Conservation (phyloP, 2,888 invertebrate genomes). For the Crossocerus cetratus region DNA sequence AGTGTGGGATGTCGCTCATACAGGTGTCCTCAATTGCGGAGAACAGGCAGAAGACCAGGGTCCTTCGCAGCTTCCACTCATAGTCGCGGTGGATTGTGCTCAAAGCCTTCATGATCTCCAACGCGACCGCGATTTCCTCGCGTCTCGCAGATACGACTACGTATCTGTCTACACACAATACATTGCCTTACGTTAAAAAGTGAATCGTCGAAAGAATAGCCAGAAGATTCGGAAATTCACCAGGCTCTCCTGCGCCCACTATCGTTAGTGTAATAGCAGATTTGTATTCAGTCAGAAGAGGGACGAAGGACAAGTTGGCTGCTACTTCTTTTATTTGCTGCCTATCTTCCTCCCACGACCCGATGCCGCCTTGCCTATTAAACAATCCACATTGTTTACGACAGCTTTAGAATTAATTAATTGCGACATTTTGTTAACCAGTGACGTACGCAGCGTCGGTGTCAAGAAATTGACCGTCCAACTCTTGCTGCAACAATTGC, state of each 20-base stretch:
- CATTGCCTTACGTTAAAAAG: neutral
- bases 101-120: conserved; percentile 64
- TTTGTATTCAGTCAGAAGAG: neutral
- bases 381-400: conserved; percentile 1
- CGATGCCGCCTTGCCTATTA: neutral
- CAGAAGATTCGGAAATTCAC: neutral
- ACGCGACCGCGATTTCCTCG: conserved; percentile 61
- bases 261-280: neutral
- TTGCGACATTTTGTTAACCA: neutral
- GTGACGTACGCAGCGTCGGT: conserved; percentile 34
- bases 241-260: neutral
- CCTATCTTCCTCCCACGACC: neutral
- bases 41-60: conserved; percentile 68
- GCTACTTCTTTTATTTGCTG: neutral
- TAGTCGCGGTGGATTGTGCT: conserved; percentile 57
- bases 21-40: conserved; percentile 62
- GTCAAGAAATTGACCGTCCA: conserved; percentile 54
- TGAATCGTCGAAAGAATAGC: neutral
- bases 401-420: neutral
- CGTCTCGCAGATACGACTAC: conserved; percentile 66
- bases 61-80: conserved; percentile 68
- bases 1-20: conserved; percentile 52
- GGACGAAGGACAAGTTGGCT: neutral
- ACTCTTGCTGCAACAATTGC: conserved; percentile 49
- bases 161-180: conserved; percentile 66